Conservation (phyloP, 2,888 invertebrate genomes). For the Amiota communis region DNA sequence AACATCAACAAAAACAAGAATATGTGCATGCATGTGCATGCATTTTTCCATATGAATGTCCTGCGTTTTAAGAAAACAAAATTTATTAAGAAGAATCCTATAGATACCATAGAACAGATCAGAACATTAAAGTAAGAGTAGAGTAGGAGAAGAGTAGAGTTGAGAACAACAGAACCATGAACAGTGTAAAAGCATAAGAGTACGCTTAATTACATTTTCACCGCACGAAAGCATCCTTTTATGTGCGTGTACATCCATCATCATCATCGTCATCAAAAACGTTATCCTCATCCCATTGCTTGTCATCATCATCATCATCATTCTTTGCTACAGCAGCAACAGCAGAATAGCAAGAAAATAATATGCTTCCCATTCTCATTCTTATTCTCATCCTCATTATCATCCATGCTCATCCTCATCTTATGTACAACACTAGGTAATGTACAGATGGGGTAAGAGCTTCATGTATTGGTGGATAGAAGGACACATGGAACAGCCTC, state of each 20-base stretch:
- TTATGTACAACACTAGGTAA: not conserved
- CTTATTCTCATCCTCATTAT: not conserved
- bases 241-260: conserved; percentile 33
- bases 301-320: conserved; percentile 42
- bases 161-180: not conserved
- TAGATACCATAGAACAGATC: not conserved
- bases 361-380: too few species aligned
- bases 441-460: not conserved
- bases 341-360: not conserved
- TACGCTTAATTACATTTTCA: conserved; percentile 61
- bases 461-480: not conserved
- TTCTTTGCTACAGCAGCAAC: not conserved
- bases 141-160: too few species aligned
- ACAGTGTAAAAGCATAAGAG: not conserved
- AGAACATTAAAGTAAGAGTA: too few species aligned
- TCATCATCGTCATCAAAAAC: conserved; percentile 54
- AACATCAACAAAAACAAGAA: too few species aligned
- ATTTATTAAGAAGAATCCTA: conserved; percentile 5
- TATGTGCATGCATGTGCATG: conserved; percentile 49
- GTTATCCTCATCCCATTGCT: conserved; percentile 16
- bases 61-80: conserved; percentile 47
- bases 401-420: not conserved
- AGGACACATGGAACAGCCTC: too few species aligned
- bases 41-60: conserved; percentile 47
- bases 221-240: conserved; percentile 43